phyloP scores from a whole-genome alignment of 2,888 invertebrate species.

The Spisula solida region DNA sequence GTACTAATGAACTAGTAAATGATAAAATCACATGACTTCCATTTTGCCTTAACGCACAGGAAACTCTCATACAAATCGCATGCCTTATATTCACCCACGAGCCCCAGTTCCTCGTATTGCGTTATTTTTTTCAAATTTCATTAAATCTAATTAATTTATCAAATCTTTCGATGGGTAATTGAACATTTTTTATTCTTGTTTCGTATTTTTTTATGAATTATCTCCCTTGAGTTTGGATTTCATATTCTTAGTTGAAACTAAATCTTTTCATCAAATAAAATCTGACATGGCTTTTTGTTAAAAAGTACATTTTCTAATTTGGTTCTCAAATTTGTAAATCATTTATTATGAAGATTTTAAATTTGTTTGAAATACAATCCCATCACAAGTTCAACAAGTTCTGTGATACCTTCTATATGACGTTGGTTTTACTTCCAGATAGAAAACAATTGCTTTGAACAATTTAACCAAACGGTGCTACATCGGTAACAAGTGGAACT shows the following conservation, averaged over 20 bases:
- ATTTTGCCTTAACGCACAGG: constrained; percentile 11
- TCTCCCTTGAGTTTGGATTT: not conserved
- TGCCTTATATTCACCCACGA: not conserved
- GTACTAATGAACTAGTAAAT: constrained; percentile 1
- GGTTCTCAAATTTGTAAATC: no score
- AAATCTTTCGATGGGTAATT: not conserved
- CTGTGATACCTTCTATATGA: not conserved
- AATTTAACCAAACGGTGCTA: not conserved
- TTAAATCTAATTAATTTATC: no score
- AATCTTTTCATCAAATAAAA: no score
- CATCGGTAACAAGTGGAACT: not conserved
- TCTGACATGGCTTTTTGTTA: no score
- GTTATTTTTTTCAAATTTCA: no score
- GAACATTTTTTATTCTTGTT: not conserved
- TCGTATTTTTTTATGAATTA: not conserved
- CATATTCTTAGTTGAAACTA: no score
- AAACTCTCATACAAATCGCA: not conserved
- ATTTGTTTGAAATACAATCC: no score
- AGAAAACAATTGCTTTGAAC: not conserved
- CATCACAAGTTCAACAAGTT: not conserved
- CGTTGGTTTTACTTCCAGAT: not conserved
- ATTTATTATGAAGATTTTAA: no score
- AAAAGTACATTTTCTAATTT: no score
- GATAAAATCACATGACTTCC: constrained; percentile 10
- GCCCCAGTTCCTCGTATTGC: no score